phyloP scores from a whole-genome alignment of 2,888 invertebrate genomes.

The Ferdinandea cuprea region DNA sequence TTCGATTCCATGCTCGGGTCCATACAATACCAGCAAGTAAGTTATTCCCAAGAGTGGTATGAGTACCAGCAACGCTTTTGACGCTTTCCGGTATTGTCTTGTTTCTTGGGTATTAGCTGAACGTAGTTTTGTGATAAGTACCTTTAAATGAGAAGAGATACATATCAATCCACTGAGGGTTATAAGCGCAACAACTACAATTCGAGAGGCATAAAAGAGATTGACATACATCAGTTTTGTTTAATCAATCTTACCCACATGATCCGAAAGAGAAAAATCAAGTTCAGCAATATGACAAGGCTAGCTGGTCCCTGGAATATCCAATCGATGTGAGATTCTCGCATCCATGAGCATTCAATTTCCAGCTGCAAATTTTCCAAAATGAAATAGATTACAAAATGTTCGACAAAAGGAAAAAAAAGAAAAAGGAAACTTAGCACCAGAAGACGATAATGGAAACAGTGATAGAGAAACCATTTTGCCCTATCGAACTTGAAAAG shows the following conservation, averaged over 20 bases:
- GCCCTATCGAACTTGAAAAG: conserved; percentile 16
- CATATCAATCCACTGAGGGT: no score
- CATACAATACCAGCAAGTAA: conserved; percentile 92
- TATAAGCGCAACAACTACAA: no score
- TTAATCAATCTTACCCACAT: conserved; percentile 90
- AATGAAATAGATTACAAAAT: conserved; percentile 40
- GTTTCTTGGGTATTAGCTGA: conserved; percentile 95
- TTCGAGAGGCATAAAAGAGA: no score
- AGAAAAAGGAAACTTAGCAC: neutral
- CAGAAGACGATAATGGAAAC: conserved; percentile 35
- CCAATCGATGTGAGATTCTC: conserved; percentile 92
- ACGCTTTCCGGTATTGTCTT: conserved; percentile 94
- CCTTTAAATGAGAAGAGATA: conserved; percentile 84
- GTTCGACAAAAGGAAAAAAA: neutral
- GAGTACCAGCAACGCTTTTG: conserved; percentile 94
- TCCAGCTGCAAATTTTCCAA: conserved; percentile 80
- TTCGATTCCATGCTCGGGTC: conserved; percentile 90
- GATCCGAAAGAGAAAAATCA: conserved; percentile 91
- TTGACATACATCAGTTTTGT: neutral
- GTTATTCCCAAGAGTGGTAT: conserved; percentile 96
- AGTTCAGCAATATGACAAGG: conserved; percentile 90
- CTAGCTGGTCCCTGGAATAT: conserved; percentile 93
- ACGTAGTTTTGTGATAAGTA: conserved; percentile 95
- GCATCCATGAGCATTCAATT: conserved; percentile 91
- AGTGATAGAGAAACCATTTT: conserved; percentile 36